phyloP scores from a whole-genome alignment of 2,797 vertebrate species.

The Eulemur mongoz region DNA sequence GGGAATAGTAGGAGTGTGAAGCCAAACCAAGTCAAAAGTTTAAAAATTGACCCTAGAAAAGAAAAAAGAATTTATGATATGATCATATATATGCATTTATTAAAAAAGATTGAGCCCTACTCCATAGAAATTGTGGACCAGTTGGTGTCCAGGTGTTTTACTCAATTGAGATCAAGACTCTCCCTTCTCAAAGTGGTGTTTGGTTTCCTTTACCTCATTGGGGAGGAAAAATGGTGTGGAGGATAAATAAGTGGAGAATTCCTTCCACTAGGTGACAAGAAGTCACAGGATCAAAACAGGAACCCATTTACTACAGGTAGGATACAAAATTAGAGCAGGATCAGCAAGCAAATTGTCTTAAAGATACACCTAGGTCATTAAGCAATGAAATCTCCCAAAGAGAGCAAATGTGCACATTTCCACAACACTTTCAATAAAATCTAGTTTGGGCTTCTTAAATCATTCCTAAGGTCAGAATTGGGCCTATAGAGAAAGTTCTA shows the following conservation, averaged over 20 bases:
- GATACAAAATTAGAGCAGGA: background rate
- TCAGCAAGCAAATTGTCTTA: background rate
- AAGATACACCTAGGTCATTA: background rate
- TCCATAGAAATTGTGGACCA: background rate
- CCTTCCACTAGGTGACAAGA: background rate
- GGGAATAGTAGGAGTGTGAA: background rate
- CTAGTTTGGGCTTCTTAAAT: background rate
- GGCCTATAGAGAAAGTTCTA: background rate
- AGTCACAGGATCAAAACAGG: background rate
- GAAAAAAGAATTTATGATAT: background rate
- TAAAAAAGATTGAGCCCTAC: background rate
- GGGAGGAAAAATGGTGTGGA: background rate
- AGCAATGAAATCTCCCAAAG: background rate
- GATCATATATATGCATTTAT: background rate
- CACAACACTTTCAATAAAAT: background rate
- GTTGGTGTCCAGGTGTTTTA: background rate
- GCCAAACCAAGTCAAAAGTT: background rate
- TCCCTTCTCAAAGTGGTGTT: background rate
- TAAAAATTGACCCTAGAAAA: background rate
- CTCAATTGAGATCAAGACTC: background rate
- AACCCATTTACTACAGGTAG: background rate
- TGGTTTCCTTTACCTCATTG: background rate
- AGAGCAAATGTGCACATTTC: background rate
- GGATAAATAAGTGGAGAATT: background rate
- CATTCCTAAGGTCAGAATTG: background rate